A percentile compares a stretch with the other conserved stretches of the same genome.
These are phyloP conservation scores for Drosophila cardini DNA, from an alignment of 1,140 invertebrate genomes.

Conservation along the genomic window DNA sequence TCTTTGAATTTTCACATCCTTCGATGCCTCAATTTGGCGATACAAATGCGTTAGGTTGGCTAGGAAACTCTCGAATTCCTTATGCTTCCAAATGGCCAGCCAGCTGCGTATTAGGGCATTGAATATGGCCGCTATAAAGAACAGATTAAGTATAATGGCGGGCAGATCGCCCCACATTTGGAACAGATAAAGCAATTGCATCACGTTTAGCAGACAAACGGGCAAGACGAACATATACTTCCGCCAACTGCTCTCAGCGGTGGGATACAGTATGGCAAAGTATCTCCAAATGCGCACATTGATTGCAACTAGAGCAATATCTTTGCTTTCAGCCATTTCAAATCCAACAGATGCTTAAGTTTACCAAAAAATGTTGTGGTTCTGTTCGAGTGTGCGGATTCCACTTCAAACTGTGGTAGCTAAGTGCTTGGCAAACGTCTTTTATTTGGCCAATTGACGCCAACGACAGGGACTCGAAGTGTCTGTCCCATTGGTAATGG, in stretches of 20 bases:
- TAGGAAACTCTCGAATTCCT: conserved; percentile 63
- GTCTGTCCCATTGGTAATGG: conserved; percentile 37
- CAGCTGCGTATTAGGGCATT: conserved; percentile 72
- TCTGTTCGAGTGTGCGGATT: conserved; percentile 5
- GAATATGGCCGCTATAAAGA: conserved; percentile 76
- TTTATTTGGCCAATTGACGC: conserved; percentile 66
- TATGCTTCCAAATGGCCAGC: conserved; percentile 65
- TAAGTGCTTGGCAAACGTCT: conserved; percentile 70
- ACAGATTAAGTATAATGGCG: conserved; percentile 75
- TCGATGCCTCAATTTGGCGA: conserved; percentile 29
- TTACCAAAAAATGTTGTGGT: background rate
- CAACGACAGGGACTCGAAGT: conserved; percentile 23
- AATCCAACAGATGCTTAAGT: background rate
- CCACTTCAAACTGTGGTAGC: conserved; percentile 64
- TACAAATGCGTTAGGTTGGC: conserved; percentile 52
- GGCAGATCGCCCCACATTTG: conserved; percentile 72
- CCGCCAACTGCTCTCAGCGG: conserved; percentile 54
- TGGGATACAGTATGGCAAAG: conserved; percentile 65
- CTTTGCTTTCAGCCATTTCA: conserved; percentile 35
- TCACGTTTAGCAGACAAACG: conserved; percentile 64
- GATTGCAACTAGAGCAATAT: conserved; percentile 71
- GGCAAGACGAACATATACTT: conserved; percentile 71
- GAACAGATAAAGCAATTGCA: conserved; percentile 75
- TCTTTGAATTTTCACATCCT: conserved; percentile 26
- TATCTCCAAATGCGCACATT: conserved; percentile 73